Conservation (phyloP, 2,113 vertebrate genomes). For the Kobus ellipsiprymnus region DNA sequence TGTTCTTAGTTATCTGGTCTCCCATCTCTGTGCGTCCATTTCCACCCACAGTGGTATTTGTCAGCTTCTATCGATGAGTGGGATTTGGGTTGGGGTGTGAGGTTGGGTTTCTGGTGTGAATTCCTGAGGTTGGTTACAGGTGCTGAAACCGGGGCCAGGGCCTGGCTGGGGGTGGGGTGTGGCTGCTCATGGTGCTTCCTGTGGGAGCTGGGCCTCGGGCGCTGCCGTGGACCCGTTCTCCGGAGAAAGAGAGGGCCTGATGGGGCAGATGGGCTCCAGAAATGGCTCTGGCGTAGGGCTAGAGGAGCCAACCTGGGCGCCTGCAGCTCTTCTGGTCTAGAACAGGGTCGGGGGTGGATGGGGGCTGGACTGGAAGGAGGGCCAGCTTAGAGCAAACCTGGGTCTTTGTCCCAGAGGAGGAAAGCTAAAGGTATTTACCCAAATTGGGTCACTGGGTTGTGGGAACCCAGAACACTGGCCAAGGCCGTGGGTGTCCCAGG, state of each 20-base stretch:
- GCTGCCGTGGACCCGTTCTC: not conserved
- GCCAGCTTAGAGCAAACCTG: too few species aligned
- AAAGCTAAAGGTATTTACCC: not conserved
- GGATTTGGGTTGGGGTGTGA: constrained; percentile 14
- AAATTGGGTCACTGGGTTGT: not conserved
- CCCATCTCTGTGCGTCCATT: not conserved
- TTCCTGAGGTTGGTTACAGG: constrained; percentile 24
- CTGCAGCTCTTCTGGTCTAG: not conserved
- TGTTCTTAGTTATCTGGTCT: not conserved
- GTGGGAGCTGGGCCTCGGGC: not conserved
- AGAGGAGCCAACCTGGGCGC: not conserved
- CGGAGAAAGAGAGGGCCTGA: not conserved
- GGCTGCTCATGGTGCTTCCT: not conserved
- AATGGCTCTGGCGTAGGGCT: rapidly evolving
- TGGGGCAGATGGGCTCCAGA: not conserved
- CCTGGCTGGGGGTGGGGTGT: constrained; percentile 10
- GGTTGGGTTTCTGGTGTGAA: constrained; percentile 26
- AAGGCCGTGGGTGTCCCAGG: rapidly evolving
- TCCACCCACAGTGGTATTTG: not conserved
- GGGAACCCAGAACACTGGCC: not conserved
- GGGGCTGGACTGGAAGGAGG: not conserved
- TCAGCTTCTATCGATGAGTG: not conserved
- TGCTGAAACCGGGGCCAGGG: not conserved
- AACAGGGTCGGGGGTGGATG: rapidly evolving
- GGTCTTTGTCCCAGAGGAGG: not conserved